Percentiles rank a stretch among this genome's conserved stretches.
These are phyloP conservation scores for Athetis lepigone DNA, from an alignment of 2,888 invertebrate genomes.

Conservation along the genomic window DNA sequence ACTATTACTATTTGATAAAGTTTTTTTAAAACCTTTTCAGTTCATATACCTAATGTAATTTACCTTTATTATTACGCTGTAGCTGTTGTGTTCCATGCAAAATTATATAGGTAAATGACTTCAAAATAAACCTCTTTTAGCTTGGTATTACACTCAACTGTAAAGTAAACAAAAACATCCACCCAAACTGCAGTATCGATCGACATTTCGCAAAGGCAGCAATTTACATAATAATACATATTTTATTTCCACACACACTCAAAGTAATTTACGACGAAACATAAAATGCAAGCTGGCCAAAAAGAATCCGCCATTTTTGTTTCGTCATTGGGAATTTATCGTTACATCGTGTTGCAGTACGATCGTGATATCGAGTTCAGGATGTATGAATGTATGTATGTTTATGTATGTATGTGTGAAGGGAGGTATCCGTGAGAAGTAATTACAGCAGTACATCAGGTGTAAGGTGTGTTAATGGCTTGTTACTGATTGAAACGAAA, in stretches of 20 bases:
- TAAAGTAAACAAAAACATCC: conserved; percentile 16
- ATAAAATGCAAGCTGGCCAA: conserved; percentile 35
- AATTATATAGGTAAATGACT: neutral
- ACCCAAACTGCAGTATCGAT: conserved; percentile 33
- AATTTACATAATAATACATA: conserved; percentile 34
- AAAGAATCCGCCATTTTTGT: conserved; percentile 35
- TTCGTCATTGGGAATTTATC: conserved; percentile 39
- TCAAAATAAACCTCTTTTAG: neutral
- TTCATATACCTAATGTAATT: conserved; percentile 1
- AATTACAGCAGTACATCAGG: conserved; percentile 48
- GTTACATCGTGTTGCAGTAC: conserved; percentile 38
- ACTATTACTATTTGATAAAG: neutral
- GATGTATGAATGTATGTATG: neutral
- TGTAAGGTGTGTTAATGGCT: conserved; percentile 32
- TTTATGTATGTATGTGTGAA: too few species aligned
- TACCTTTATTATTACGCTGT: neutral
- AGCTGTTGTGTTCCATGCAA: neutral
- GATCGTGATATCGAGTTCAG: conserved; percentile 28
- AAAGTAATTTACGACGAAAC: conserved; percentile 32
- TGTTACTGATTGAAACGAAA: conserved; percentile 32
- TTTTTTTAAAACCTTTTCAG: neutral
- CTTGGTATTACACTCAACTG: conserved; percentile 16
- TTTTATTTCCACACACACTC: conserved; percentile 40
- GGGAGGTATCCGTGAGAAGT: conserved; percentile 36
- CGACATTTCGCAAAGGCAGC: conserved; percentile 10